Evolutionary conservation across 2,888 invertebrate genomes (phyloP), one percentile per base, ranked within the genome.

Genomic region (Mamestra brassicae): DNA sequence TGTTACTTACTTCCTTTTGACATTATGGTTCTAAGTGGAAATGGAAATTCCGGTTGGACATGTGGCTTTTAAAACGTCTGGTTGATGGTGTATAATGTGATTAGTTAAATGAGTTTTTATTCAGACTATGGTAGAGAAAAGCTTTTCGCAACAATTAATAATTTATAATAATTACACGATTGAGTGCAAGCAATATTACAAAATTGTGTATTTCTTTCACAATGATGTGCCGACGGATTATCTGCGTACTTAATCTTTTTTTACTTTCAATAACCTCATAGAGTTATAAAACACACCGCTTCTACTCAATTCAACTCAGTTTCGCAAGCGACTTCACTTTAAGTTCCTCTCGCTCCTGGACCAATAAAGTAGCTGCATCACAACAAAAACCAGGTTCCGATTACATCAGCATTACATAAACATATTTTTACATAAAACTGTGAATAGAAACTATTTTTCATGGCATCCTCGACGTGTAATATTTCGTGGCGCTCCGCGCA

Each of bases 361-460:
- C 17, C 58, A 65, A 38, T n/a, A 60, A 80, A 65, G 64, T n/a
- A 71, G 52, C 52, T 17, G 10, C 36, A 57, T 0, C 13, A 62
- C 42, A 77, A 65, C 64, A 61, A 78, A 70, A 78, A 71, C 65
- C 10, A 36, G 54, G 52, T 38, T n/a, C 10, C 60, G 71, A 76
- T 74, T 62, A 75, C 69, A 76, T 78, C 72, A 76, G 42, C 57
- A 64, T 71, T 82, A 82, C 64, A 77, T 77, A 86, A 86, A 71
- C 60, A 86, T 75, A 77, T 84, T 87, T 89, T 87, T 87, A 86
- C 74, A 83, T 84, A 87, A 86, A 85, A 84, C 84, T 80, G 76
- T 79, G 85, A 88, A 89, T 88, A 90, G 87, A 87, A 85, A 90
- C 87, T 84, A 87, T 86, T 88, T 89, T 88, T 85, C 86, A 85